Evolutionary conservation across 1,140 invertebrate genomes (phyloP).

Genomic region (Dryas iulia): DNA sequence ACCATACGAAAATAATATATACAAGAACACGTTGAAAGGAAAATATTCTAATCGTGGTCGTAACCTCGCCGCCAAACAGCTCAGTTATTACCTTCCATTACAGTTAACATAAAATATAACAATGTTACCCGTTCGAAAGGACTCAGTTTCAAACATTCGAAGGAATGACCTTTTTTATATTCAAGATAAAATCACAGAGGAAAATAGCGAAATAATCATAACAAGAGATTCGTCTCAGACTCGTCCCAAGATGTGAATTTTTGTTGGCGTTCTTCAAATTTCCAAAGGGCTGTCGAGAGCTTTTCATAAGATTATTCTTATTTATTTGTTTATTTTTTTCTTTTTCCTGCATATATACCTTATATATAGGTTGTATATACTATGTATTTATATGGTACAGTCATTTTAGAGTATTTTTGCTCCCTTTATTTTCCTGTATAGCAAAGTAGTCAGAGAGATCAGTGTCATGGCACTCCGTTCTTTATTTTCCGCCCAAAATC

Average conservation of each 20-base stretch:
- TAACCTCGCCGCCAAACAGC: conserved; percentile 15
- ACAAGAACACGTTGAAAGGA: conserved; percentile 2
- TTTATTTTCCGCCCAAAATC: no score
- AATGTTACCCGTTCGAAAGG: conserved; percentile 18
- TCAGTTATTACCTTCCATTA: conserved; percentile 23
- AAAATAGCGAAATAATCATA: conserved; percentile 3
- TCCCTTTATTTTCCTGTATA: no score
- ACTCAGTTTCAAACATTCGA: conserved; percentile 1
- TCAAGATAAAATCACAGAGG: conserved; percentile 5
- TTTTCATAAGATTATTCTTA: not conserved
- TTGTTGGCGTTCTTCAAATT: not conserved
- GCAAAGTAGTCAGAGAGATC: no score
- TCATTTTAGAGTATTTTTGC: no score
- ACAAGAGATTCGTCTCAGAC: not conserved
- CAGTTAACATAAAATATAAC: conserved; percentile 24
- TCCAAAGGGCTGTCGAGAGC: not conserved
- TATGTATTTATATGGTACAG: no score
- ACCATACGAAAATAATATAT: conserved; percentile 13
- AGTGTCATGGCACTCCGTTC: no score
- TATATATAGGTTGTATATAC: no score
- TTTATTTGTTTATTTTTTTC: not conserved
- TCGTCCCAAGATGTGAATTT: not conserved
- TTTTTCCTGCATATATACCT: not conserved
- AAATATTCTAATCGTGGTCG: conserved; percentile 11
- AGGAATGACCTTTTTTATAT: conserved; percentile 15